phyloP scores from a whole-genome alignment of 2,113 vertebrate genomes.

The mouse (Mus musculus) region DNA sequence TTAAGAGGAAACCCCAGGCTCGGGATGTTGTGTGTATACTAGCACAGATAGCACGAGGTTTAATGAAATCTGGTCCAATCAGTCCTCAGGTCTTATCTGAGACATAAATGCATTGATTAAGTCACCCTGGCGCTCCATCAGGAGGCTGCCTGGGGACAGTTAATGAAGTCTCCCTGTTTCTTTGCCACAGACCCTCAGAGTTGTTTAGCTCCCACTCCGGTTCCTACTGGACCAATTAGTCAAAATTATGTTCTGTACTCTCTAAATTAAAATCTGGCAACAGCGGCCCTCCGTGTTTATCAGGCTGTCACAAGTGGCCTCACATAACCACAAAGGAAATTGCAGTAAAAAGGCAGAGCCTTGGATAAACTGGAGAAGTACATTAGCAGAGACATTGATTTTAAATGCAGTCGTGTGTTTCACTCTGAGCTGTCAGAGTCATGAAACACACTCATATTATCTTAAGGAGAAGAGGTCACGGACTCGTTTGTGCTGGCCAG shows the following conservation, averaged over 20 bases:
- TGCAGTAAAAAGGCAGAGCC: conserved; percentile 49
- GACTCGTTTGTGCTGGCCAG: neutral
- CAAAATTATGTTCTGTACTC: conserved; percentile 59
- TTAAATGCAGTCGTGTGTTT: neutral
- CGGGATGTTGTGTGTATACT: neutral
- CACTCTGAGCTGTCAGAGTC: neutral
- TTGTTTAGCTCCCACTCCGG: conserved; percentile 51
- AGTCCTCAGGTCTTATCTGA: conserved; percentile 42
- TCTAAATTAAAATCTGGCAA: conserved; percentile 60
- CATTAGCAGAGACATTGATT: neutral
- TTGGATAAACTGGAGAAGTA: neutral
- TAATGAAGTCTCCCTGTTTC: conserved; percentile 30
- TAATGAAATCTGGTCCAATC: conserved; percentile 24
- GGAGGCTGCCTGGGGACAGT: neutral
- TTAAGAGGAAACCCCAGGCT: conserved; percentile 49
- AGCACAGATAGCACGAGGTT: conserved; percentile 15
- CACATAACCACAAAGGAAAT: conserved; percentile 53
- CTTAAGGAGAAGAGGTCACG: neutral
- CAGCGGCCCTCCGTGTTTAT: neutral
- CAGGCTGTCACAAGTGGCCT: conserved; percentile 48
- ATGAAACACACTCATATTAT: neutral
- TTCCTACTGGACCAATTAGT: conserved; percentile 67
- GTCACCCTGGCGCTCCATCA: conserved; percentile 54
- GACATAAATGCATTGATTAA: conserved; percentile 45
- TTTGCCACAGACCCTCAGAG: conserved; percentile 62